A percentile compares a stretch with the other conserved stretches of the same genome.
phyloP scores from a whole-genome alignment of 2,797 vertebrate species.

The Glyptemys insculpta region DNA sequence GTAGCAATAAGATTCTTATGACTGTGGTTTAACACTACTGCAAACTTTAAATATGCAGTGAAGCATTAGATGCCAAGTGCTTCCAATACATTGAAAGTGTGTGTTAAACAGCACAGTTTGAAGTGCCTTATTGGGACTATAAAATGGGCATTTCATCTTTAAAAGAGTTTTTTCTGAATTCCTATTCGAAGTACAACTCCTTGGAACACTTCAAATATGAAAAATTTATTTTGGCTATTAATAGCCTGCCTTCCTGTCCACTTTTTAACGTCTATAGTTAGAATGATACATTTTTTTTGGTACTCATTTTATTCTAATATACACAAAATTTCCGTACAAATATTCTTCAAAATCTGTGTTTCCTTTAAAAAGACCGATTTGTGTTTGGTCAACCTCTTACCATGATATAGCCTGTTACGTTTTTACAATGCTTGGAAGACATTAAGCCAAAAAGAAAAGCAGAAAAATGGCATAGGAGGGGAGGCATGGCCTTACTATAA shows the following conservation, averaged over 20 bases:
- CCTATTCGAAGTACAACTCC: accelerated
- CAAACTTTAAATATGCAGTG: not conserved
- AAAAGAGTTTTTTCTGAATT: not conserved
- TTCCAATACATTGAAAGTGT: not conserved
- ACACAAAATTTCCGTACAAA: not conserved
- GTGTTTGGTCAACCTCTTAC: not conserved
- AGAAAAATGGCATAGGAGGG: not conserved
- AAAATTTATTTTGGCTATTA: not conserved
- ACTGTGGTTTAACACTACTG: not conserved
- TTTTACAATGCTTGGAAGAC: not conserved
- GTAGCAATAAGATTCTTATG: not conserved
- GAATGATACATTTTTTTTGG: not conserved
- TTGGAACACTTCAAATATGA: not conserved
- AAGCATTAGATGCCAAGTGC: not conserved
- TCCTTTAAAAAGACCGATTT: not conserved
- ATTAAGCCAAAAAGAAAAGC: not conserved
- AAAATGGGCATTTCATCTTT: not conserved
- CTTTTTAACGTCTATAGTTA: not conserved
- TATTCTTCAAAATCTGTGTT: not conserved
- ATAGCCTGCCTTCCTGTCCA: not conserved
- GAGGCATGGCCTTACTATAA: accelerated
- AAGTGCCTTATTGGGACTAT: not conserved
- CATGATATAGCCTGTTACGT: not conserved
- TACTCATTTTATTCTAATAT: not conserved
- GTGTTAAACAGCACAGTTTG: not conserved